These are phyloP conservation scores for Cossypha dichroa DNA, from an alignment of 2,797 vertebrate genomes.

Conservation along the genomic window DNA sequence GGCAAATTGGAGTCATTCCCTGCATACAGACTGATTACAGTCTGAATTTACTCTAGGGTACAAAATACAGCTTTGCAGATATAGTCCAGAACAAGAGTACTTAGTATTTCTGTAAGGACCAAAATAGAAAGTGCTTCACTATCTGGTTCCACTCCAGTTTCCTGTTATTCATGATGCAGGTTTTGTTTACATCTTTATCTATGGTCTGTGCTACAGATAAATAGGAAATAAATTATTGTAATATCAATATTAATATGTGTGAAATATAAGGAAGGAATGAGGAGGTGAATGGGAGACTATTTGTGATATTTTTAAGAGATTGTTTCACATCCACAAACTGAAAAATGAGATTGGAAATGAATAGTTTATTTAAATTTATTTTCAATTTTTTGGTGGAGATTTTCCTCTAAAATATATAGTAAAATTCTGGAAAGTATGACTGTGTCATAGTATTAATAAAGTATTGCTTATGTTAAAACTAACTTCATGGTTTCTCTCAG, in stretches of 20 bases:
- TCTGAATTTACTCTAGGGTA: not conserved
- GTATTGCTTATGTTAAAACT: not conserved
- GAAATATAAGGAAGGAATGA: not conserved
- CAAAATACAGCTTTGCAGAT: not conserved
- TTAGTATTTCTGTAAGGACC: not conserved
- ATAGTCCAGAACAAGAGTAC: not conserved
- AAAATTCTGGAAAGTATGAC: not conserved
- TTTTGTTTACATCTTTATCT: not conserved
- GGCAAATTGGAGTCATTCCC: not conserved
- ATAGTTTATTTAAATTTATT: not conserved
- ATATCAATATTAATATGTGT: not conserved
- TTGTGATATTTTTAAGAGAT: not conserved
- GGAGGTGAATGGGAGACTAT: not conserved
- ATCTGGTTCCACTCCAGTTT: not conserved
- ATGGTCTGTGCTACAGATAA: not conserved
- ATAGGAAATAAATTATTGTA: not conserved
- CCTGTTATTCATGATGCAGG: not conserved
- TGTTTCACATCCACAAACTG: not conserved
- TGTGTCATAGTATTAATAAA: not conserved
- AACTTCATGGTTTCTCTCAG: not conserved
- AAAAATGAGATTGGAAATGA: not conserved
- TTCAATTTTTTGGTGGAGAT: not conserved
- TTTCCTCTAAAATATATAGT: not conserved
- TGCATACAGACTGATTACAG: not conserved
- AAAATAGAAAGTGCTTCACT: not conserved